phyloP scores from a whole-genome alignment of 2,888 invertebrate genomes.

The Periphyllus acericola region DNA sequence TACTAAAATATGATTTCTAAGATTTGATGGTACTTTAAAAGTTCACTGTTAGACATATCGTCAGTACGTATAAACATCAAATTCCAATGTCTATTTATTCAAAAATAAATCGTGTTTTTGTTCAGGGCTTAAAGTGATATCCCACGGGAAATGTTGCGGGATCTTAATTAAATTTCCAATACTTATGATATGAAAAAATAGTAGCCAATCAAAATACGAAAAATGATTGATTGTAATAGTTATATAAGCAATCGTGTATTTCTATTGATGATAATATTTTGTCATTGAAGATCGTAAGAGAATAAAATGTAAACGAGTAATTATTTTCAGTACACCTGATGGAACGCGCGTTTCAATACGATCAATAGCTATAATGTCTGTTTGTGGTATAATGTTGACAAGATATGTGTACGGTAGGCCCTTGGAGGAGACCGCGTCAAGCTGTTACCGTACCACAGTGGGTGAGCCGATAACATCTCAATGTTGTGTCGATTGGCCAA shows the following conservation, averaged over 20 bases:
- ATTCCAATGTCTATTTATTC: no score
- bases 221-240: no score
- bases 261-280: slow-evolving; percentile 13
- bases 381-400: background rate
- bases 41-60: no score
- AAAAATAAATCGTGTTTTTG: no score
- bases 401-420: slow-evolving; percentile 32
- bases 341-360: background rate
- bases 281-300: background rate
- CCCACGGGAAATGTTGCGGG: no score
- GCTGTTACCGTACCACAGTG: slow-evolving; percentile 32
- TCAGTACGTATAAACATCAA: no score
- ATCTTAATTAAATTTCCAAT: no score
- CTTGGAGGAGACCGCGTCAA: slow-evolving; percentile 28
- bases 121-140: no score
- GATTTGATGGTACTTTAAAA: no score
- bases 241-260: background rate
- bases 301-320: slow-evolving; percentile 1
- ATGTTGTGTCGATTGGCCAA: slow-evolving; percentile 41
- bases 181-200: no score
- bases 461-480: slow-evolving; percentile 29
- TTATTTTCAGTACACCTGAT: background rate
- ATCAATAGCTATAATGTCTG: slow-evolving; percentile 2
- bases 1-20: no score
- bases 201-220: no score